phyloP scores from a whole-genome alignment of 2,113 vertebrate genomes.

The Barnardius zonarius region DNA sequence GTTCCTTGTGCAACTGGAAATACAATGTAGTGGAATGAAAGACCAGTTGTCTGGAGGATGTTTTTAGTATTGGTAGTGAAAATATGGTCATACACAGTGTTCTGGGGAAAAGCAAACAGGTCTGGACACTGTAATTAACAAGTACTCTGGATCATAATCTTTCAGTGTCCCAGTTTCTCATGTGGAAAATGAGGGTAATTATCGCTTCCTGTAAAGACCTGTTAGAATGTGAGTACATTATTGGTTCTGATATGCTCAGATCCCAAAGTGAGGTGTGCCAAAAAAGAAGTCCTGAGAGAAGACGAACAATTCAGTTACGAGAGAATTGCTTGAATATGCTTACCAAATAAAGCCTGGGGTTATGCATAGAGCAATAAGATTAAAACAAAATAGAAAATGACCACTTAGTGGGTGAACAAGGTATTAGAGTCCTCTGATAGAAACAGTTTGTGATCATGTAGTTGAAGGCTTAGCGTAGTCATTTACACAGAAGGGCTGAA shows the following conservation, averaged over 20 bases:
- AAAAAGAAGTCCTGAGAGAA: background rate
- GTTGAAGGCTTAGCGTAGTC: rapidly evolving
- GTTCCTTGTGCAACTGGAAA: background rate
- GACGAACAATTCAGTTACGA: background rate
- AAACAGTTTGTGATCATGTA: rapidly evolving
- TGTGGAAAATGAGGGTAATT: background rate
- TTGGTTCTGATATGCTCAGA: background rate
- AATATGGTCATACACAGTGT: background rate
- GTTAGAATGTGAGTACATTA: background rate
- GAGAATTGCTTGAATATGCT: background rate
- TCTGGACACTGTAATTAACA: background rate
- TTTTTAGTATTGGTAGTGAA: background rate
- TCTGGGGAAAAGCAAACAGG: background rate
- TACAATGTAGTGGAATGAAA: background rate
- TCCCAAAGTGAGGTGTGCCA: background rate
- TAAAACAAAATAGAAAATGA: background rate
- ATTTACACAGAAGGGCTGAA: background rate
- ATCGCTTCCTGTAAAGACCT: background rate
- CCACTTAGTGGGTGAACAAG: background rate
- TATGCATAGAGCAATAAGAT: background rate
- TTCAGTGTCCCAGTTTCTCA: background rate
- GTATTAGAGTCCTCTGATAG: background rate
- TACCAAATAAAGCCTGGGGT: background rate
- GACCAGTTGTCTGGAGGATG: background rate
- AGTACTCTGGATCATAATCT: background rate